Percentiles rank a stretch among this genome's conserved stretches.
Evolutionary conservation across 2,888 invertebrate genomes (phyloP).

Genomic region (Herminia tarsipennalis): DNA sequence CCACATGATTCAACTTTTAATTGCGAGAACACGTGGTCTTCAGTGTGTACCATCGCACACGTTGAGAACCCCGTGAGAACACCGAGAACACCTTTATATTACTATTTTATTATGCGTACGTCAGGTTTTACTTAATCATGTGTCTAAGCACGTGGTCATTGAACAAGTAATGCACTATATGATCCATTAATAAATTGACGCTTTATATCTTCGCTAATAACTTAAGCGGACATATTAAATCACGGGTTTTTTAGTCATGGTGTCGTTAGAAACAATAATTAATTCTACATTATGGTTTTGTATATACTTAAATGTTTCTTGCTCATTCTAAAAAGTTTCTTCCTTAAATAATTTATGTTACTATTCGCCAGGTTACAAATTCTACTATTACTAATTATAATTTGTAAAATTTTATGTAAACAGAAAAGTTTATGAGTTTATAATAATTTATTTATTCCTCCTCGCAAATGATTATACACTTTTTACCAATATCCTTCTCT

Average conservation of each 20-base stretch:
- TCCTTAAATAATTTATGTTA: too few relatives aligned
- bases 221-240: slow-evolving; percentile 3
- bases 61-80: slow-evolving; percentile 58
- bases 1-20: slow-evolving; percentile 64
- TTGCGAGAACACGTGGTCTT: slow-evolving; percentile 64
- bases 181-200: not conserved
- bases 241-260: not conserved
- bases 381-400: too few relatives aligned
- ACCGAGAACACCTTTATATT: slow-evolving; percentile 29
- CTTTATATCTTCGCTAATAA: slow-evolving; percentile 7
- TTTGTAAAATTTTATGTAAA: too few relatives aligned
- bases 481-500: too few relatives aligned
- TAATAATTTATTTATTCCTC: too few relatives aligned
- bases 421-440: too few relatives aligned
- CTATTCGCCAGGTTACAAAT: too few relatives aligned
- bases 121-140: slow-evolving; percentile 34
- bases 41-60: slow-evolving; percentile 39
- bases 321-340: too few relatives aligned
- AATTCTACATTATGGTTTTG: too few relatives aligned
- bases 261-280: slow-evolving; percentile 4
- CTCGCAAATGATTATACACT: too few relatives aligned
- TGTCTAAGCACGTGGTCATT: slow-evolving; percentile 30
- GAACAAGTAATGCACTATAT: slow-evolving; percentile 4
- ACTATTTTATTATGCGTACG: slow-evolving; percentile 37
- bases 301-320: too few relatives aligned